These are phyloP conservation scores for Arrhopalites spinosus DNA, from an alignment of 2,888 invertebrate genomes.

Conservation along the genomic window DNA sequence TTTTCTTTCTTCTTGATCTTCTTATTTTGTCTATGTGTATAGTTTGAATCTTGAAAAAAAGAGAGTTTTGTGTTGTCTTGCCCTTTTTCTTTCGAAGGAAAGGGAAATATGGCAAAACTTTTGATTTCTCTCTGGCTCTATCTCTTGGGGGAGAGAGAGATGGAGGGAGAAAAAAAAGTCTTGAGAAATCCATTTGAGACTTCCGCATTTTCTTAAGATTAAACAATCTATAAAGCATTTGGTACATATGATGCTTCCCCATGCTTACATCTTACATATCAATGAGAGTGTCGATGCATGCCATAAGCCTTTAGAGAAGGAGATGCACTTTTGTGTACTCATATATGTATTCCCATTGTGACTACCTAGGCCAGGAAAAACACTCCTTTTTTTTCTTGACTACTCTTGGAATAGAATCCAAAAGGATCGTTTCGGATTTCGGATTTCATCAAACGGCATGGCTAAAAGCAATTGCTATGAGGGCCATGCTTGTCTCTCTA, in stretches of 20 bases:
- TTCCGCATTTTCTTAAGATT: conserved; percentile 17
- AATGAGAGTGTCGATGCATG: neutral
- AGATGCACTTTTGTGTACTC: neutral
- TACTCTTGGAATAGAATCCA: neutral
- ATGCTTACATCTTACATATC: neutral
- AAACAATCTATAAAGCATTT: conserved; percentile 2
- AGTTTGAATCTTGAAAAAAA: neutral
- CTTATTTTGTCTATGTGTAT: neutral
- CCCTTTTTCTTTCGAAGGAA: neutral
- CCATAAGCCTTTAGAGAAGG: neutral
- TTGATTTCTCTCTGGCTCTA: neutral
- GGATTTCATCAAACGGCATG: conserved; percentile 10
- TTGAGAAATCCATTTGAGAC: neutral
- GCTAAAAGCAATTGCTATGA: conserved; percentile 21
- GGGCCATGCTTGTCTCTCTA: neutral
- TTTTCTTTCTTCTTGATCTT: neutral
- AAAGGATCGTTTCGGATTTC: conserved; percentile 9
- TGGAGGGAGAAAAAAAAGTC: neutral
- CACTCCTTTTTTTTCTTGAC: no score
- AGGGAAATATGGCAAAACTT: neutral
- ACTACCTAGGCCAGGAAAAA: no score
- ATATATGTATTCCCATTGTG: no score
- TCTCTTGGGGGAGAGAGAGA: neutral
- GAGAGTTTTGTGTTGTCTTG: neutral
- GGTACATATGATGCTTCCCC: neutral